Conservation (phyloP, 2,888 invertebrate species). For the Cryptocheilus praepositus region DNA sequence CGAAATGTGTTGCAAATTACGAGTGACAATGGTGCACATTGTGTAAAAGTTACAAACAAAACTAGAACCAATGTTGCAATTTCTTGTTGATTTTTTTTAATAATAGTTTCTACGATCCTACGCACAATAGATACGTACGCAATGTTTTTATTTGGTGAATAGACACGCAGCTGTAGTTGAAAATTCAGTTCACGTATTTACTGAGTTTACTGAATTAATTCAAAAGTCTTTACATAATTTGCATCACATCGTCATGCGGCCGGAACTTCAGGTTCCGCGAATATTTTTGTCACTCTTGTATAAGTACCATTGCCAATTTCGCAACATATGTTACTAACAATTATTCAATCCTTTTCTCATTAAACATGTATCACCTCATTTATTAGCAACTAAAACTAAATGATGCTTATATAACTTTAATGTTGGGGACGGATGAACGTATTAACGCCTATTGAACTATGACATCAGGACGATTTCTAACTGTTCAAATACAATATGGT, state of each 20-base stretch:
- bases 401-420: conserved; percentile 45
- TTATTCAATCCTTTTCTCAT: conserved; percentile 21
- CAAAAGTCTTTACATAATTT: background rate
- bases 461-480: background rate
- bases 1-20: conserved; percentile 42
- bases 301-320: conserved; percentile 46
- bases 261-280: conserved; percentile 1
- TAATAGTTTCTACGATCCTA: too few relatives aligned
- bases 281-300: conserved; percentile 8
- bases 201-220: too few relatives aligned
- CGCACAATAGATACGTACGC: too few relatives aligned
- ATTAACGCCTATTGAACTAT: conserved; percentile 35
- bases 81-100: too few relatives aligned
- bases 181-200: too few relatives aligned
- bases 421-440: conserved; percentile 47
- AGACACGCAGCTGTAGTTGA: too few relatives aligned
- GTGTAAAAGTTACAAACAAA: background rate
- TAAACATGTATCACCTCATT: conserved; percentile 41
- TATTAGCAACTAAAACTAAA: conserved; percentile 38
- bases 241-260: background rate
- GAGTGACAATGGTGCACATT: conserved; percentile 37
- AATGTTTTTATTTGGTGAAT: too few relatives aligned
- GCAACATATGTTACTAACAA: conserved; percentile 37
- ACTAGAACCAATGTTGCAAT: too few relatives aligned
- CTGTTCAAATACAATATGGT: too few relatives aligned